Base-by-base conservation (phyloP, 2,113 vertebrate genomes). In the Myiozetetes cayanensis region DNA sequence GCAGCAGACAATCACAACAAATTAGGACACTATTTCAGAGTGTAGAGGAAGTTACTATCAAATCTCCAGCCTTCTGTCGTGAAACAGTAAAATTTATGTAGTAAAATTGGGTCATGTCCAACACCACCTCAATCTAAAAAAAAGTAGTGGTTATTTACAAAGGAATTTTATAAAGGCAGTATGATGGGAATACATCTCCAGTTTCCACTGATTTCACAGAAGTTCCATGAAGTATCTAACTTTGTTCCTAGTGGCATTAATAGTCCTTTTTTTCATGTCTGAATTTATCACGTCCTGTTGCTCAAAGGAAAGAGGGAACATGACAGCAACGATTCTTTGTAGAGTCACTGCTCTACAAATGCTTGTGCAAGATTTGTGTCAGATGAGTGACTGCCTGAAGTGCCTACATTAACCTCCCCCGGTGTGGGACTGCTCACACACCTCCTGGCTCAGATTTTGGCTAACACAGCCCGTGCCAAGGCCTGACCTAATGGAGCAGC, bases 281-380 rank as follows among this genome's bases (percentile, higher is more conserved):
- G 55, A 84, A 72, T 44, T 65, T 16, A 44, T 65, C n/a, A 46
- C 3, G 11, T n/a, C 24, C 22, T 68, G 18, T n/a, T 78, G 27
- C 3, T 3, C 11, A 46, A 61, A 78, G 47, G n/a, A 72, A 77
- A 41, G 0, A 2, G 27, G 17, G 31, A 73, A 39, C 27, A 59
- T 13, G 20, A 37, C 39, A 63, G 28, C 41, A 87, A 31, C 37
- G 9, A 3, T 3, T 63, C 31, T 21, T 7, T 5, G 1, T 1
- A 19, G 20, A 35, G 21, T 30, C 24, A 39, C 4, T 24, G 50
- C 35, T 11, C 30, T 14, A 58, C 15, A 50, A 10, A 31, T 0
- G 0, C 10, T 44, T 1, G 37, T 2, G 9, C 33, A 56, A 75
- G 35, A 39, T 23, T 39, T 72, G 22, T 9, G 5, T 28, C 33